Evolutionary conservation across 64 coral and sea anemone genomes (phyloP).

Genomic region (Platygyra sinensis): DNA sequence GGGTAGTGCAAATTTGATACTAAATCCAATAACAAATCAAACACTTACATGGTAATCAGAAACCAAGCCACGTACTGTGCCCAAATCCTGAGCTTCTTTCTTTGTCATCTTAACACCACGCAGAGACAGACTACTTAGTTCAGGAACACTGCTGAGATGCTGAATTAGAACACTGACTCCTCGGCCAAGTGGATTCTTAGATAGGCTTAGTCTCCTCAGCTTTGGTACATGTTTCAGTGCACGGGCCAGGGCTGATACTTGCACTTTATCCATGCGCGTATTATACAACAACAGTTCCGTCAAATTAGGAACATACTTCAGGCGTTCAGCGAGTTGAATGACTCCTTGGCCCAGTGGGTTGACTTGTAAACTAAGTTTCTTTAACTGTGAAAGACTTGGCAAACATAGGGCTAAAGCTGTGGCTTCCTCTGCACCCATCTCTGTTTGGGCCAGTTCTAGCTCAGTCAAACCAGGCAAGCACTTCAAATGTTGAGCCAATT

Average conservation of each 20-base stretch:
- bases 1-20: too few species aligned
- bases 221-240: background rate
- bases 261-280: background rate
- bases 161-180: background rate
- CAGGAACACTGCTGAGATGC: constrained; percentile 9
- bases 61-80: background rate
- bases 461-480: too few species aligned
- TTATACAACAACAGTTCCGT: too few species aligned
- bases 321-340: background rate
- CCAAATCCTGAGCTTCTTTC: background rate
- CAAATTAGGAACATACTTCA: too few species aligned
- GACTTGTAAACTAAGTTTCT: background rate
- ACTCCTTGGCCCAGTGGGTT: background rate
- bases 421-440: background rate
- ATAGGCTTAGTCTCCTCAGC: background rate
- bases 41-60: constrained; percentile 12
- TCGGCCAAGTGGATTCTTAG: background rate
- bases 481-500: background rate
- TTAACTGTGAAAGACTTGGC: too few species aligned
- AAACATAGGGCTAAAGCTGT: background rate
- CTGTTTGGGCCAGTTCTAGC: too few species aligned
- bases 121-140: background rate
- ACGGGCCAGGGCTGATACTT: background rate
- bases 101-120: background rate
- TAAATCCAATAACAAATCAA: too few species aligned